phyloP scores from a whole-genome alignment of 2,888 invertebrate genomes.

The Eupithecia abbreviata region DNA sequence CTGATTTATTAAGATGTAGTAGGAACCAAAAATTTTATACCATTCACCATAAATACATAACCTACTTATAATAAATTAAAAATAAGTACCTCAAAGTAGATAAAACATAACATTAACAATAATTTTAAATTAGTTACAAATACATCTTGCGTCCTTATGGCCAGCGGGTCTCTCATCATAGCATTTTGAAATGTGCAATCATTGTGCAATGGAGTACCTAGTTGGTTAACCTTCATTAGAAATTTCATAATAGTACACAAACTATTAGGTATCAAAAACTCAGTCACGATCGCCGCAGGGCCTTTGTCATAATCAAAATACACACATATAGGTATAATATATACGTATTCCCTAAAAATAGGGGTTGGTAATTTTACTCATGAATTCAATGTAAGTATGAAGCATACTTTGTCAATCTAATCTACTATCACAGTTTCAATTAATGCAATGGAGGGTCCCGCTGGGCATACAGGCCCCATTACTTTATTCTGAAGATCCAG shows the following conservation, averaged over 20 bases:
- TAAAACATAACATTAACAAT: constrained; percentile 22
- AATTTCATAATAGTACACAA: no score
- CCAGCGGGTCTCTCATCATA: background rate
- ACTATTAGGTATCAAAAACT: background rate
- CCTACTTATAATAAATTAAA: constrained; percentile 35
- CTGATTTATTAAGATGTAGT: constrained; percentile 43
- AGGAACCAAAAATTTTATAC: constrained; percentile 40
- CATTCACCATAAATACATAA: constrained; percentile 31
- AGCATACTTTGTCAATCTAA: background rate
- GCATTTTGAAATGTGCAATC: background rate
- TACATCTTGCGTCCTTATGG: background rate
- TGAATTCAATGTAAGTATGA: background rate
- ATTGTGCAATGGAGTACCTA: background rate
- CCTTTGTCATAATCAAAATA: background rate
- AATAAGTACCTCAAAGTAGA: constrained; percentile 6
- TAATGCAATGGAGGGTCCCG: background rate
- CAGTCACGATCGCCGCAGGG: background rate
- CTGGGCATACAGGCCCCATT: background rate
- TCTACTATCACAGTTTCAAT: background rate
- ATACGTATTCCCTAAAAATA: background rate
- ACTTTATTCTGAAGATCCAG: constrained; percentile 58
- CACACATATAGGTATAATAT: no score
- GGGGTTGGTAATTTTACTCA: background rate
- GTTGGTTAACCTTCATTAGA: no score
- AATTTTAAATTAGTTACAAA: constrained; percentile 1